Evolutionary conservation across 2,113 vertebrate genomes (phyloP), one percentile per base, ranked within the genome.

Genomic region (Mirounga angustirostris): DNA sequence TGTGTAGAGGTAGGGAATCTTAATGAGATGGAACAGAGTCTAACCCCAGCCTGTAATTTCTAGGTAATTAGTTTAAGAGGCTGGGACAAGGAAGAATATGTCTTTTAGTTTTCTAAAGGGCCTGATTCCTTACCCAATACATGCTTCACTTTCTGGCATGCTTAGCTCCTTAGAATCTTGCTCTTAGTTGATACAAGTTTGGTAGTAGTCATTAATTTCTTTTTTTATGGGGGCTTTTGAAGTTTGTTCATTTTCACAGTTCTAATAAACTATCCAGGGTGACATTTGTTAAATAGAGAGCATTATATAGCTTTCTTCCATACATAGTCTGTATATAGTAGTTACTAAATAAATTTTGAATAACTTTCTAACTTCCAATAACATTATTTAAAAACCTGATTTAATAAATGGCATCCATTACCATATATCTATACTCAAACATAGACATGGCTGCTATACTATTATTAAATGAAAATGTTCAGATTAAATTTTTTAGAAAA

Each of bases 21-120:
- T 97, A 79, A 89, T 96, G 89, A 97, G 59, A 87, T 0, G 4
- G n/a, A 90, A 95, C 59, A 84, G 67, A 9, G 24, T 96, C 52
- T 96, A 87, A 95, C n/a, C 0, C 5, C 21, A 83, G 83, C 86
- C 56, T 91, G 33, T 93, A 97, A 97, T 96, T 98, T 96, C 90
- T 95, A 95, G 85, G 69, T 97, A 97, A 91, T 97, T 97, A 59
- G 71, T 98, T 22, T 80, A 96, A 95, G 89, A 93, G 69, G 26
- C 33, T 33, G 65, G 91, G 9, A 28, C 58, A 95, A 56, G 52
- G 65, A 96, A 94, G 67, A 73, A 33, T n/a, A 76, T 81, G 59
- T 52, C 79, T 95, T 76, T 7, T 21, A 85, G 79, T 97, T 96
- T 96, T 90, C 56, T 95, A 61, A 88, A 76, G 78, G 78, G 63